phyloP scores from a whole-genome alignment of 53 echinoderm and acorn worm genomes.

The Echinometra lucunter region DNA sequence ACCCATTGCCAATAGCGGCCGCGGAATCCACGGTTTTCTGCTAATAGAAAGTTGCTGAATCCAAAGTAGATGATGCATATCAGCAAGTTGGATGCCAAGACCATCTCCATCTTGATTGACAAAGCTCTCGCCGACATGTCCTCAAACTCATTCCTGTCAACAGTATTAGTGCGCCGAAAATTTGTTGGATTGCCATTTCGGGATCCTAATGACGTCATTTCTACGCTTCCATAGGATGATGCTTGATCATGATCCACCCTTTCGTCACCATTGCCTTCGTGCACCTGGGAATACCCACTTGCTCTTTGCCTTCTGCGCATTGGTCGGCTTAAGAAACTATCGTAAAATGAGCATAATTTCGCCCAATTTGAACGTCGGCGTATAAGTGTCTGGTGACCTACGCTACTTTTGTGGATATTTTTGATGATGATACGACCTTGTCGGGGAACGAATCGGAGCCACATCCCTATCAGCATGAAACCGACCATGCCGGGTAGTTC shows the following conservation, averaged over 20 bases:
- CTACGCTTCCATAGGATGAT: not conserved
- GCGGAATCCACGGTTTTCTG: not conserved
- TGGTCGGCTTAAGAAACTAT: not conserved
- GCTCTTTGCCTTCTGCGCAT: not conserved
- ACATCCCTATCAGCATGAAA: not conserved
- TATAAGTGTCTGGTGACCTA: not conserved
- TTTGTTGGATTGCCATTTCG: not conserved
- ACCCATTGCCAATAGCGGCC: not conserved
- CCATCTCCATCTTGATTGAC: not conserved
- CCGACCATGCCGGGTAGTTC: not conserved
- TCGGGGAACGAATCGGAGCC: not conserved
- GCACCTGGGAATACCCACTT: not conserved
- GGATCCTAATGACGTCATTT: not conserved
- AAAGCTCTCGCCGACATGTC: not conserved
- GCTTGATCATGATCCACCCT: not conserved
- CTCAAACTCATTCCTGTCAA: not conserved
- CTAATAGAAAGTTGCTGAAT: not conserved
- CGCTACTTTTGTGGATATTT: not conserved
- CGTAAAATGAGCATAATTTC: not conserved
- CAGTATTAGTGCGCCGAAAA: not conserved
- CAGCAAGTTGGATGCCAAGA: not conserved
- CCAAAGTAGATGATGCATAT: slow-evolving; percentile 11
- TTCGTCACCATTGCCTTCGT: too few species aligned
- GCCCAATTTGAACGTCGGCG: not conserved
- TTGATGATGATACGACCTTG: not conserved